phyloP scores from a whole-genome alignment of 2,888 invertebrate species.

The Sepiola atlantica region DNA sequence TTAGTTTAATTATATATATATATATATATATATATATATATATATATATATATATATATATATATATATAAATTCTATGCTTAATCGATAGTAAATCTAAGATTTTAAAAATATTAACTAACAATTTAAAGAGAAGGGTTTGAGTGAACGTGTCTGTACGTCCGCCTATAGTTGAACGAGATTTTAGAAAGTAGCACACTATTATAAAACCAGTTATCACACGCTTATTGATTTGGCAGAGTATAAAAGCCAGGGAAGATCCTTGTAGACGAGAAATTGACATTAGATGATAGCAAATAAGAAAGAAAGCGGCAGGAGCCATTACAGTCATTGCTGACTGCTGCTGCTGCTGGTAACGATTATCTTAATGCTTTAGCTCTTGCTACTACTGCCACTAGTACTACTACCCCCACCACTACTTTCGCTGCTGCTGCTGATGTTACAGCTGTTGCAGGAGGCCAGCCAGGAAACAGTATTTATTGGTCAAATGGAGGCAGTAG shows the following conservation, averaged over 20 bases:
- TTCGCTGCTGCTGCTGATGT: background rate
- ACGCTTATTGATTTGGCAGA: background rate
- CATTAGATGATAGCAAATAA: background rate
- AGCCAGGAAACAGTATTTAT: background rate
- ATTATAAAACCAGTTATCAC: background rate
- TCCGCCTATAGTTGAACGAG: background rate
- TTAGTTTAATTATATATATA: too few relatives aligned
- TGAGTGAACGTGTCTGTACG: too few relatives aligned
- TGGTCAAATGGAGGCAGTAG: conserved; percentile 32
- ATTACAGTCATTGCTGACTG: background rate
- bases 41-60: too few relatives aligned
- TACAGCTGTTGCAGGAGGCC: background rate
- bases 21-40: too few relatives aligned
- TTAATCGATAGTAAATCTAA: too few relatives aligned
- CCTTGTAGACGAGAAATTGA: background rate
- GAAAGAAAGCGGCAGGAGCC: background rate
- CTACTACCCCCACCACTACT: background rate
- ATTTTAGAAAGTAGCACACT: background rate
- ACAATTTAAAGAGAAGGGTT: too few relatives aligned
- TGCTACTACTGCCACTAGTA: background rate
- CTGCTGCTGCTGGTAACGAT: background rate
- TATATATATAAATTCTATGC: too few relatives aligned
- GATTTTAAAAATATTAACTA: too few relatives aligned
- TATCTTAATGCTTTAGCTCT: background rate
- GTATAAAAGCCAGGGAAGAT: background rate